These are phyloP conservation scores for Buathra laborator DNA, from an alignment of 2,888 invertebrate species.

Conservation along the genomic window DNA sequence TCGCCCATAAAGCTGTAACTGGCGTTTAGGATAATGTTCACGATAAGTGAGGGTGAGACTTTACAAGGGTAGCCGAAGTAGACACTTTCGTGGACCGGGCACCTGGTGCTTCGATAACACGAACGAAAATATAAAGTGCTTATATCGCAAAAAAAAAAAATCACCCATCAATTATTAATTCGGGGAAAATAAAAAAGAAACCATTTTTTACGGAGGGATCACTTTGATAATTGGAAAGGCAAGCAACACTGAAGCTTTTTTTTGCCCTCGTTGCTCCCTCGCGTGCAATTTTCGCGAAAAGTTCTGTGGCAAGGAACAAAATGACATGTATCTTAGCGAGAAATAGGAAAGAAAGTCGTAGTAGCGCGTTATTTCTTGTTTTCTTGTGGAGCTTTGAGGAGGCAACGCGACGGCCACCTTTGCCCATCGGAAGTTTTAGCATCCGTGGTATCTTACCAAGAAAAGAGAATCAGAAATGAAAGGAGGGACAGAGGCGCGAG, in stretches of 20 bases:
- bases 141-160: background rate
- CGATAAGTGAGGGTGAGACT: conserved; percentile 61
- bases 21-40: conserved; percentile 65
- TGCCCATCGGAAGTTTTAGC: conserved; percentile 7
- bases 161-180: conserved; percentile 51
- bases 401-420: conserved; percentile 24
- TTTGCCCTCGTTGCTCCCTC: background rate
- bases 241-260: background rate
- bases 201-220: background rate
- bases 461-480: conserved; percentile 31
- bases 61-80: conserved; percentile 43
- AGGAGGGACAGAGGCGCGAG: background rate
- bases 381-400: background rate
- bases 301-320: background rate
- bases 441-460: conserved; percentile 25
- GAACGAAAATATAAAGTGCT: background rate
- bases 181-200: background rate
- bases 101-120: conserved; percentile 52
- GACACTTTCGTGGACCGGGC: conserved; percentile 34
- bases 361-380: conserved; percentile 24
- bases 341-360: background rate
- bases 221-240: background rate
- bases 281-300: background rate
- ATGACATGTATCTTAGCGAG: background rate
- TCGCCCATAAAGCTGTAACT: conserved; percentile 82